phyloP scores from a whole-genome alignment of 2,113 vertebrate genomes.

The Coptodon rendalli region DNA sequence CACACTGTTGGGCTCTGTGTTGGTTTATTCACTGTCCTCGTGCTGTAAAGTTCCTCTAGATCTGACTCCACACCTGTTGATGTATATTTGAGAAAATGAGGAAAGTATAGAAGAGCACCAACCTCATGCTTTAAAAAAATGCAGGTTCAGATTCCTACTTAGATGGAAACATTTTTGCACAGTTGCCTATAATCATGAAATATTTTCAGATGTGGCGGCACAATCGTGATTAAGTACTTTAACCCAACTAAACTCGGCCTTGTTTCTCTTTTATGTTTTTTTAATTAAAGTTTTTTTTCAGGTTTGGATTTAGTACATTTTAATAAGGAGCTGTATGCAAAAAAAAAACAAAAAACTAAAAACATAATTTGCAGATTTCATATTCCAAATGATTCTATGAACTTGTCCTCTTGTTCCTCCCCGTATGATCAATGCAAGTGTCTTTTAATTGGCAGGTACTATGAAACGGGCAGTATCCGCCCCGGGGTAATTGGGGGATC shows the following conservation, averaged over 20 bases:
- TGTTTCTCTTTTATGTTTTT: neutral
- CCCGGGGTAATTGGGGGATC: constrained; percentile 99
- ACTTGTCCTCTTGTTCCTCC: neutral
- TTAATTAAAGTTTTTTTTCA: neutral
- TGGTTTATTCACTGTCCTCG: neutral
- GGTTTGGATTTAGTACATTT: neutral
- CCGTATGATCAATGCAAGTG: neutral
- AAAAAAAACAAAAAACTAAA: neutral
- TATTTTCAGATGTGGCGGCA: neutral
- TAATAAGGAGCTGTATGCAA: neutral
- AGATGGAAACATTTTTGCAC: neutral
- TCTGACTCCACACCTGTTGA: neutral
- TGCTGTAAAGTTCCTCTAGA: neutral
- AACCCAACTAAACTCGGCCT: neutral
- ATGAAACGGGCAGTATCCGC: constrained; percentile 97
- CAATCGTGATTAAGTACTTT: neutral
- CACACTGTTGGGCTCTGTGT: neutral
- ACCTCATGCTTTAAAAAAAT: neutral
- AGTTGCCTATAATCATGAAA: neutral
- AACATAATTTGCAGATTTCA: neutral
- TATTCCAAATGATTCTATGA: neutral
- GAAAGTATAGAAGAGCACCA: neutral
- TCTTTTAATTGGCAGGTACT: constrained; percentile 80
- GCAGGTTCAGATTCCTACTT: neutral
- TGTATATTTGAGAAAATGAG: neutral